phyloP scores from a whole-genome alignment of 2,888 invertebrate species.

The Osmoderma eremita region DNA sequence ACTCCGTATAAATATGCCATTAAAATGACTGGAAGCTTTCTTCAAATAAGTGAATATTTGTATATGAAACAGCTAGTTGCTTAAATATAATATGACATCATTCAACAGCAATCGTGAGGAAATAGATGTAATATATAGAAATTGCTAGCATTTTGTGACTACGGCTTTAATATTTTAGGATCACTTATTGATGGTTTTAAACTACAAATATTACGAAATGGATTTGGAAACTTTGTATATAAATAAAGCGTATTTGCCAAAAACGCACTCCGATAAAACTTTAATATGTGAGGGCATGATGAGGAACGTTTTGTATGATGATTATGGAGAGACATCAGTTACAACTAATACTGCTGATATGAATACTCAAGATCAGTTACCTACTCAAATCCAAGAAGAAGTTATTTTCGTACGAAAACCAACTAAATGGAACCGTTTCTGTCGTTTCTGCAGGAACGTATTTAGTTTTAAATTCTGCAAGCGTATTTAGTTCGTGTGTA shows the following conservation, averaged over 20 bases:
- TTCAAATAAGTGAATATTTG: no score
- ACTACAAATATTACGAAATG: constrained; percentile 45
- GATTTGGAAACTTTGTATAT: constrained; percentile 41
- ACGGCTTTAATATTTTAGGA: constrained; percentile 41
- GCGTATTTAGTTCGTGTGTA: no score
- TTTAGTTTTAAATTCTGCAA: constrained; percentile 45
- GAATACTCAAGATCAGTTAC: background rate
- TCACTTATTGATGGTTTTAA: constrained; percentile 45
- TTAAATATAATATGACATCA: background rate
- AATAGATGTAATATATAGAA: constrained; percentile 32
- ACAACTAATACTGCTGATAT: background rate
- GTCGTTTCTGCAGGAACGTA: constrained; percentile 34
- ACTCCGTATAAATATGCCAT: no score
- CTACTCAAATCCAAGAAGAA: background rate
- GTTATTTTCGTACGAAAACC: constrained; percentile 11
- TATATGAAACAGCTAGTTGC: background rate
- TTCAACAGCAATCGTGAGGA: constrained; percentile 20
- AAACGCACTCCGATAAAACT: constrained; percentile 28
- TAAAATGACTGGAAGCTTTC: no score
- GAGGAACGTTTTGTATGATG: constrained; percentile 35
- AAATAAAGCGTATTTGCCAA: constrained; percentile 28
- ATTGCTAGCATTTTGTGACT: background rate
- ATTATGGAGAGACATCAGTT: constrained; percentile 20
- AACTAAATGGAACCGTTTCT: constrained; percentile 21
- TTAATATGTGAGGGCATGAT: constrained; percentile 28